Base-by-base conservation (phyloP, 2,113 vertebrate genomes). In the Neogobius melanostomus region DNA sequence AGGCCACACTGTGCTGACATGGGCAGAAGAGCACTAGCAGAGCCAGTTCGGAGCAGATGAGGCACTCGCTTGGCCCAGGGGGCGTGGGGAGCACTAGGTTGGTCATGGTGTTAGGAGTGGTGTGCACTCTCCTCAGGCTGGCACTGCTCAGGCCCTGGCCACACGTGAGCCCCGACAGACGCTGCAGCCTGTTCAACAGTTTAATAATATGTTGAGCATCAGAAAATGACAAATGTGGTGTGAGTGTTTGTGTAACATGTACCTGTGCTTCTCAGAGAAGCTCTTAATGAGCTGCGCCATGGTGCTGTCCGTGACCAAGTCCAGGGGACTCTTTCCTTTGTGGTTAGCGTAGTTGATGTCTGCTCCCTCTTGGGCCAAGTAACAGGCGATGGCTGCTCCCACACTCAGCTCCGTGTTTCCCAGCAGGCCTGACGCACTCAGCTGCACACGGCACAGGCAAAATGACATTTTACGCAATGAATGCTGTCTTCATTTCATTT, bases 1-100 rank as follows among this genome's bases (percentile, higher is more conserved):
- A 99, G 56, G 96, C 96, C 1, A 97, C 96, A 11, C 95, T 97
- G 93, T 99, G 98, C 87, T 98, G 96, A 84, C 98, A 99, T 0
- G 98, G 98, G 44, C 92, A 93, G 90, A 99, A 99, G 17, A 93
- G 93, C 64, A 99, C 93, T 49, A 99, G 95, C 83, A 96, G 87
- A 3, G 96, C 94, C 80, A 97, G 92, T 82, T 99, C 97, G 0
- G 97, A 99, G 90, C 98, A 99, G 91, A 99, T 98, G 85, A 99
- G 93, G 91, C 98, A 99, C 91, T 99, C 98, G 0, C 95, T 94
- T 57, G 96, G 96, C 4, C 91, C 94, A 1, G 74, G 88, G 0
- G 49, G 68, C 0, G 89, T 92, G 1, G 93, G 85, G 75, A 95
- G 92, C 15, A 92, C 95, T 80, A 98, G 94, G 93, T 98, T 99